These are phyloP conservation scores for Drosophila tristis DNA, from an alignment of 1,140 invertebrate genomes.

Conservation along the genomic window DNA sequence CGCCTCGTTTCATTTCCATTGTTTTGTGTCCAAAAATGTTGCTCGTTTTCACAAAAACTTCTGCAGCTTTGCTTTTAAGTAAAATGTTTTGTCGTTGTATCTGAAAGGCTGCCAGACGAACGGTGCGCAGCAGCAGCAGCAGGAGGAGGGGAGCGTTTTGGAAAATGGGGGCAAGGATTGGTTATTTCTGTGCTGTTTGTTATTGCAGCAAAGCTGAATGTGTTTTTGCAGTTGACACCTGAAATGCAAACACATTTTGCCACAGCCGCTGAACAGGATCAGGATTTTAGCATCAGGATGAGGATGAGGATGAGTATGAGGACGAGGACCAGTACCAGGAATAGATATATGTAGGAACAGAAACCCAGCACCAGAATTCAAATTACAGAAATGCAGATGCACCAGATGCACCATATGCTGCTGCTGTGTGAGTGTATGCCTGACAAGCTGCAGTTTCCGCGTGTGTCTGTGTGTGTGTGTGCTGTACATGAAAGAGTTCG, in stretches of 20 bases:
- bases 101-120: slow-evolving; percentile 57
- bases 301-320: background rate
- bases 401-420: slow-evolving; percentile 39
- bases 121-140: background rate
- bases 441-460: background rate
- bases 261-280: slow-evolving; percentile 69
- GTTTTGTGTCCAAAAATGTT: slow-evolving; percentile 48
- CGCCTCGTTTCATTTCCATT: slow-evolving; percentile 25
- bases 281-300: slow-evolving; percentile 34
- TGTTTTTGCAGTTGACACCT: slow-evolving; percentile 78
- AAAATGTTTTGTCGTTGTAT: slow-evolving; percentile 74
- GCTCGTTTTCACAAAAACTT: slow-evolving; percentile 26
- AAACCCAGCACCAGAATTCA: slow-evolving; percentile 17
- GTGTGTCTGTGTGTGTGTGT: slow-evolving; percentile 18
- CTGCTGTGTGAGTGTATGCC: background rate
- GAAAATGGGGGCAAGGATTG: slow-evolving; percentile 27
- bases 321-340: slow-evolving; percentile 3
- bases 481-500: slow-evolving; percentile 60
- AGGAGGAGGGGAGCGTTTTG: background rate
- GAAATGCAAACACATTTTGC: slow-evolving; percentile 75
- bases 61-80: slow-evolving; percentile 62
- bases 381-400: slow-evolving; percentile 56
- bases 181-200: slow-evolving; percentile 61
- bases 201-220: slow-evolving; percentile 75
- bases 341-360: background rate